Percentiles rank a stretch among this genome's conserved stretches.
Evolutionary conservation across 2,113 vertebrate species (phyloP).

Genomic region (Synchiropus splendidus): DNA sequence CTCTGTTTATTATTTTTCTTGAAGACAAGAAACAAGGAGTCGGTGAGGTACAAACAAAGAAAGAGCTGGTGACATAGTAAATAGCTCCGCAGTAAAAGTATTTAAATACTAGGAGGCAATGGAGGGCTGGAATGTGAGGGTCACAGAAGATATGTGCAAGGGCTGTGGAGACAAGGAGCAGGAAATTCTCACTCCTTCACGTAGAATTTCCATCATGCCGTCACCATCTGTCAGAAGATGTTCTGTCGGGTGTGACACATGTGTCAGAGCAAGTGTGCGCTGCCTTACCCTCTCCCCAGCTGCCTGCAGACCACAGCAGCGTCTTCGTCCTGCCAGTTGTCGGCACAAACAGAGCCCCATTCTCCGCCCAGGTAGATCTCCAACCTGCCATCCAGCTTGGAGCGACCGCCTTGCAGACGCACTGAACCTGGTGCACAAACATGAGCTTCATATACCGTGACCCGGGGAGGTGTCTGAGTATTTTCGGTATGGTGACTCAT

Average conservation of each 20-base stretch:
- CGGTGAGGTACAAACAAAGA: no score
- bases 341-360: conserved; percentile 77
- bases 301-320: conserved; percentile 78
- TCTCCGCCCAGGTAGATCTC: conserved; percentile 74
- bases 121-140: conserved; percentile 36
- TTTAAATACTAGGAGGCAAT: conserved; percentile 36
- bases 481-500: no score
- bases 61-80: conserved; percentile 26
- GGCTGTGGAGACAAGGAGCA: neutral
- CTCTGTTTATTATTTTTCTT: no score
- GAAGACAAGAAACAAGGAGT: no score
- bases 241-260: neutral
- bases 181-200: conserved; percentile 2
- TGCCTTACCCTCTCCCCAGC: conserved; percentile 77
- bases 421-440: conserved; percentile 65
- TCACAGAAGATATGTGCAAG: conserved; percentile 19
- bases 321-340: conserved; percentile 72
- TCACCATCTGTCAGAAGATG: conserved; percentile 1
- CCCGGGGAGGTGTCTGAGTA: no score
- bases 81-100: conserved; percentile 29
- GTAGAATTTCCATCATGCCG: conserved; percentile 4
- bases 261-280: conserved; percentile 6
- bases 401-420: conserved; percentile 72
- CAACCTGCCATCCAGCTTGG: conserved; percentile 76
- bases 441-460: neutral